Evolutionary conservation across 1,140 invertebrate species (phyloP).

Genomic region (Stegodyphus mimosarum): DNA sequence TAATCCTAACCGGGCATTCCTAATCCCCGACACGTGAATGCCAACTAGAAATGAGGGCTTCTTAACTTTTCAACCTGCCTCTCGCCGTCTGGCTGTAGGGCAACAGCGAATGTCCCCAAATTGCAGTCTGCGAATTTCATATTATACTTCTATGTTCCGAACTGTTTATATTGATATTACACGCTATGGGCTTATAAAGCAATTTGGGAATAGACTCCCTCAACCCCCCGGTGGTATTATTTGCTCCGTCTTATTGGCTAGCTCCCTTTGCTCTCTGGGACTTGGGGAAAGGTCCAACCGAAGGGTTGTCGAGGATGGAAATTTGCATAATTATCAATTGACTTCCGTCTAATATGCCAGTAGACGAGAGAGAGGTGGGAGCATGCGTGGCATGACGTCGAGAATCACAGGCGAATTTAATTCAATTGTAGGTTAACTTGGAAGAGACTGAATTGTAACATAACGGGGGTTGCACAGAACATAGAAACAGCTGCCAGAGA

Average conservation of each 20-base stretch:
- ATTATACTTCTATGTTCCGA: background rate
- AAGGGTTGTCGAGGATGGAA: constrained; percentile 39
- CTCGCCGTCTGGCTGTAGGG: background rate
- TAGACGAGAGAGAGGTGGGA: background rate
- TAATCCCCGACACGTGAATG: background rate
- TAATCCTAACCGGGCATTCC: background rate
- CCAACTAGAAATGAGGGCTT: background rate
- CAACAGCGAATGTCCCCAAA: background rate
- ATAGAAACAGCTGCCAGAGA: no score
- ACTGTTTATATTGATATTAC: constrained; percentile 51
- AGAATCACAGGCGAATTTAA: no score
- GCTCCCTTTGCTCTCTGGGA: background rate
- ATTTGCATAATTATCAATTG: constrained; percentile 61
- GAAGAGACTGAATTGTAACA: no score
- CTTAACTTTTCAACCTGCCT: no score
- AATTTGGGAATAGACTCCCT: constrained; percentile 45
- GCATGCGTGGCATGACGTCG: no score
- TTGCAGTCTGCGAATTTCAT: background rate
- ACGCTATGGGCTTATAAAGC: constrained; percentile 52
- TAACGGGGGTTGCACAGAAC: no score
- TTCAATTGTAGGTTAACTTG: no score
- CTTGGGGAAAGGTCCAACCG: constrained; percentile 7
- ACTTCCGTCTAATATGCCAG: constrained; percentile 56
- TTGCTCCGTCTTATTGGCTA: constrained; percentile 46
- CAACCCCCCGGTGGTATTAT: constrained; percentile 5